Conservation (phyloP, 2,797 vertebrate genomes). For the Tauraco hartlaubi region DNA sequence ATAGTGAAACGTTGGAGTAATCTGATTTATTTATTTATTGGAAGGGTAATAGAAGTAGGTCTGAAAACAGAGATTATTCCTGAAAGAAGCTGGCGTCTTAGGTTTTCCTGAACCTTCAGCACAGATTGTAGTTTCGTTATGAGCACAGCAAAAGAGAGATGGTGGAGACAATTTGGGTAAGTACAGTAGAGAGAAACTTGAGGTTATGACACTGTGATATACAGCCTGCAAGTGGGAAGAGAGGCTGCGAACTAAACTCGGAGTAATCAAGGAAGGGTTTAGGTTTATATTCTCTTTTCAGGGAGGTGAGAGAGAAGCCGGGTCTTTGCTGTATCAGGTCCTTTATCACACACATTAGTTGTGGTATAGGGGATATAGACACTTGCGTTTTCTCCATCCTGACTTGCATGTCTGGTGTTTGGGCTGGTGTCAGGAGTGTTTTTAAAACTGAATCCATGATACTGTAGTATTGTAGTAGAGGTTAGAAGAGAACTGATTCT, state of each 20-base stretch:
- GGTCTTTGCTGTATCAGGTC: not conserved
- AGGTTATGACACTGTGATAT: not conserved
- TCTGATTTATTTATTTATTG: not conserved
- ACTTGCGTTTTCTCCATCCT: not conserved
- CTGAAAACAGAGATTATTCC: not conserved
- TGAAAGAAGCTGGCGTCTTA: not conserved
- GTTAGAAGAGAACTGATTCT: not conserved
- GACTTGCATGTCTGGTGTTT: rapidly evolving
- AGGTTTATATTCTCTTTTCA: not conserved
- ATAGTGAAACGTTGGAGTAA: not conserved
- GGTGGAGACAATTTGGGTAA: not conserved
- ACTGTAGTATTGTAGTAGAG: not conserved
- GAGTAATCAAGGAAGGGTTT: not conserved
- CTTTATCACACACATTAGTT: not conserved
- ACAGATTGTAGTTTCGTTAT: not conserved
- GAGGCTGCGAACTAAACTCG: not conserved
- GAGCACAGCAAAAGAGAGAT: not conserved
- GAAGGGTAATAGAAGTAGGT: not conserved
- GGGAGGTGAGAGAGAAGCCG: not conserved
- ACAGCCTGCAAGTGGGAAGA: not conserved
- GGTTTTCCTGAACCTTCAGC: not conserved
- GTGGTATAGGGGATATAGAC: not conserved
- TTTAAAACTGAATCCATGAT: not conserved
- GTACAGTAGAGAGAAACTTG: not conserved
- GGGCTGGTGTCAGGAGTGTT: not conserved